Conservation (phyloP, 2,113 vertebrate species). For the Cryptomyrus ogoouensis region DNA sequence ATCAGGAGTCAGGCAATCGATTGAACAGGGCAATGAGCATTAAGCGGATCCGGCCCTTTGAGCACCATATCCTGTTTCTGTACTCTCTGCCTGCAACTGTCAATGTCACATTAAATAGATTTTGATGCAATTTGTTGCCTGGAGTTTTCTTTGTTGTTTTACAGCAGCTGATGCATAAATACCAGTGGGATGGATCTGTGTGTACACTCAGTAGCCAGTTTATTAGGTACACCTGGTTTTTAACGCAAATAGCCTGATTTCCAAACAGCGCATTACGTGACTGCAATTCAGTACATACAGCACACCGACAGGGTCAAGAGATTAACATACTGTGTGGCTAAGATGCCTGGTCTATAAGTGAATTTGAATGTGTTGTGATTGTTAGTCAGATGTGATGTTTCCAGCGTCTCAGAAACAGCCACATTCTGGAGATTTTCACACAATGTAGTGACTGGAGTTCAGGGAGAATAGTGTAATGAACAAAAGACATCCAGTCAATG, state of each 20-base stretch:
- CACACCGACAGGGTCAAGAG: background rate
- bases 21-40: background rate
- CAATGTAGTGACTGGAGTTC: background rate
- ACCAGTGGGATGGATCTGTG: background rate
- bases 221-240: background rate
- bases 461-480: background rate
- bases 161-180: background rate
- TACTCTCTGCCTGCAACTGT: constrained; percentile 39
- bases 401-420: background rate
- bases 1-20: background rate
- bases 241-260: background rate
- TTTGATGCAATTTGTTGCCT: constrained; percentile 50
- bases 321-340: background rate
- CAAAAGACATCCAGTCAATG: background rate
- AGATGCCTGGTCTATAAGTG: background rate
- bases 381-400: background rate
- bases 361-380: background rate
- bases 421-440: background rate
- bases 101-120: constrained; percentile 56
- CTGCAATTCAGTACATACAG: background rate
- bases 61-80: background rate
- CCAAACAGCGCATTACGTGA: background rate
- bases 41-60: background rate
- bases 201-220: background rate
- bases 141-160: constrained; percentile 49